phyloP scores from a whole-genome alignment of 2,797 vertebrate species.

The Chelonia mydas region DNA sequence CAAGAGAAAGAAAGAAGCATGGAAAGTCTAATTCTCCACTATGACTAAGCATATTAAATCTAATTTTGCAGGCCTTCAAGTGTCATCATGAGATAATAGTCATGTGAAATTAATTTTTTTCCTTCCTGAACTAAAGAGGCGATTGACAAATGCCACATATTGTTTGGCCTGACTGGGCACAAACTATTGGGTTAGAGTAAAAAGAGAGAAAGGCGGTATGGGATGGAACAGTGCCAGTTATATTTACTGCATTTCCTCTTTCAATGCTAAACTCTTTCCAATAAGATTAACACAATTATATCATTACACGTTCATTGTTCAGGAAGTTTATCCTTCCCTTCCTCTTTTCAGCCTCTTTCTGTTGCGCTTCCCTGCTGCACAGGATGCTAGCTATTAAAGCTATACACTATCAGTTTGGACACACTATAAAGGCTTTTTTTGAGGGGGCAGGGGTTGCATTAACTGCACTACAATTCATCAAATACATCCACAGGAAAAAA shows the following conservation, averaged over 20 bases:
- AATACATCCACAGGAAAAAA: not conserved
- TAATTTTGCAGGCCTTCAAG: not conserved
- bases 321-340: conserved; percentile 61
- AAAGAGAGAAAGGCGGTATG: not conserved
- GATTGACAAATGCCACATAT: not conserved
- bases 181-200: not conserved
- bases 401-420: not conserved
- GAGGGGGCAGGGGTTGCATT: conserved; percentile 32
- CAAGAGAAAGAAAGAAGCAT: not conserved
- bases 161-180: not conserved
- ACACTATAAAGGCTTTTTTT: not conserved
- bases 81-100: not conserved
- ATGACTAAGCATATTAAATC: not conserved
- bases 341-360: conserved; percentile 46
- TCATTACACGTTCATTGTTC: conserved; percentile 43
- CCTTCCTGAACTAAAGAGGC: not conserved
- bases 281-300: conserved; percentile 57
- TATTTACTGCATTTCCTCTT: conserved; percentile 42
- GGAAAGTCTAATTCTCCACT: not conserved
- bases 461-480: conserved; percentile 50
- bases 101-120: not conserved
- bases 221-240: conserved; percentile 30
- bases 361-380: conserved; percentile 46
- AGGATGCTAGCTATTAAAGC: conserved; percentile 44
- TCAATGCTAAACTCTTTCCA: conserved; percentile 47